A percentile compares a stretch with the other conserved stretches of the same genome.
Conservation (phyloP, 2,113 vertebrate species). For the Passer montanus region DNA sequence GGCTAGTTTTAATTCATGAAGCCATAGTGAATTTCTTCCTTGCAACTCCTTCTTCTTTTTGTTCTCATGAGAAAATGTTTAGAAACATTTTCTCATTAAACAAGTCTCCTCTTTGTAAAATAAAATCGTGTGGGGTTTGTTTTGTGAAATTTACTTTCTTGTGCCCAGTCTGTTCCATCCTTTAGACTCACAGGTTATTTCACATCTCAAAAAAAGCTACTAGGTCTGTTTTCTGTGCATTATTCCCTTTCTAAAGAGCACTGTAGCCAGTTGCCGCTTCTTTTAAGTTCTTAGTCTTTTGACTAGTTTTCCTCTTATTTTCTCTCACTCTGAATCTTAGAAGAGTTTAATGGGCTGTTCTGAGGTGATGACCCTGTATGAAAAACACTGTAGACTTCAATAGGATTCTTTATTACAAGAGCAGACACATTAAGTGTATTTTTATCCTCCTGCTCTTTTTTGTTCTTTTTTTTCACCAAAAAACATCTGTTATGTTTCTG, state of each 20-base stretch:
- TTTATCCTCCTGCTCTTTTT: not conserved
- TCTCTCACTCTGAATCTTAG: not conserved
- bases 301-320: not conserved
- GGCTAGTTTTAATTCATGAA: not conserved
- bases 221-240: not conserved
- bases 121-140: fast-evolving
- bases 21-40: not conserved
- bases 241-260: not conserved
- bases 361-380: not conserved
- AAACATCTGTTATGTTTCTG: not conserved
- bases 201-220: not conserved
- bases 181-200: not conserved
- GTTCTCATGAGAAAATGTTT: not conserved
- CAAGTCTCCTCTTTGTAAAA: not conserved
- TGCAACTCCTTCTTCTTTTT: not conserved
- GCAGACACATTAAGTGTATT: not conserved
- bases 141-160: not conserved
- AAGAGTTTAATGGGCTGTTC: not conserved
- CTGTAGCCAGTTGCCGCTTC: not conserved
- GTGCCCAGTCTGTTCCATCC: not conserved
- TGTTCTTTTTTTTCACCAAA: not conserved
- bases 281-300: not conserved
- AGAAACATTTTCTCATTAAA: not conserved
- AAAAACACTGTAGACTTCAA: not conserved
- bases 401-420: not conserved